Evolutionary conservation across 2,888 invertebrate species (phyloP).

Genomic region (Ariolimax columbianus): DNA sequence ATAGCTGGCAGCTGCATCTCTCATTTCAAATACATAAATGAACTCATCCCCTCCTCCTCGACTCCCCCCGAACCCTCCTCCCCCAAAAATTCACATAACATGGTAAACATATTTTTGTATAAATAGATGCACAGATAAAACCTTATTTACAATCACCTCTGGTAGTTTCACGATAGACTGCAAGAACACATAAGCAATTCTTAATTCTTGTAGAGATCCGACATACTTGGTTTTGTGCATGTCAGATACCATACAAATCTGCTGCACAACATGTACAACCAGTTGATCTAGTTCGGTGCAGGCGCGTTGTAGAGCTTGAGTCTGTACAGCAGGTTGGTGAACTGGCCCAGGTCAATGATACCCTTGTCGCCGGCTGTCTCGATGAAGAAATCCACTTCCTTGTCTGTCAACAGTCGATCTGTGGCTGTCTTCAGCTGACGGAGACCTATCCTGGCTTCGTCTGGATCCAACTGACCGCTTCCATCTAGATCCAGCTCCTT

Average conservation of each 20-base stretch:
- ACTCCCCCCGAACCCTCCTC: too few species aligned
- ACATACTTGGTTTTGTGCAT: too few species aligned
- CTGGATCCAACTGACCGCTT: constrained; percentile 73
- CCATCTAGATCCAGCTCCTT: constrained; percentile 73
- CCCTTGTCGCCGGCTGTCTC: constrained; percentile 74
- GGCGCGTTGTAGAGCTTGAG: constrained; percentile 73
- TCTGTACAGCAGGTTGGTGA: constrained; percentile 72
- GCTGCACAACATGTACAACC: background rate
- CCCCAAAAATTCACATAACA: too few species aligned
- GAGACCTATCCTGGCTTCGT: constrained; percentile 73
- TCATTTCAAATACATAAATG: too few species aligned
- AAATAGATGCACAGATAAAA: too few species aligned
- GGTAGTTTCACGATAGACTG: too few species aligned
- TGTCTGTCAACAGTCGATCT: constrained; percentile 68
- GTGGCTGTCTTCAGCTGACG: constrained; percentile 69
- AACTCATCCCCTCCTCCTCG: too few species aligned
- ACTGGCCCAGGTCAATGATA: constrained; percentile 74
- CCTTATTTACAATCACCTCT: too few species aligned
- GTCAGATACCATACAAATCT: background rate
- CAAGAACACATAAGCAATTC: too few species aligned
- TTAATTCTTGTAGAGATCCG: too few species aligned
- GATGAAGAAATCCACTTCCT: constrained; percentile 77
- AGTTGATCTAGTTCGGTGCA: constrained; percentile 57
- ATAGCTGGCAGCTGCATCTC: too few species aligned
- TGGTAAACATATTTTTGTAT: too few species aligned